phyloP scores from a whole-genome alignment of 2,113 vertebrate genomes.

The Mixornis gularis region DNA sequence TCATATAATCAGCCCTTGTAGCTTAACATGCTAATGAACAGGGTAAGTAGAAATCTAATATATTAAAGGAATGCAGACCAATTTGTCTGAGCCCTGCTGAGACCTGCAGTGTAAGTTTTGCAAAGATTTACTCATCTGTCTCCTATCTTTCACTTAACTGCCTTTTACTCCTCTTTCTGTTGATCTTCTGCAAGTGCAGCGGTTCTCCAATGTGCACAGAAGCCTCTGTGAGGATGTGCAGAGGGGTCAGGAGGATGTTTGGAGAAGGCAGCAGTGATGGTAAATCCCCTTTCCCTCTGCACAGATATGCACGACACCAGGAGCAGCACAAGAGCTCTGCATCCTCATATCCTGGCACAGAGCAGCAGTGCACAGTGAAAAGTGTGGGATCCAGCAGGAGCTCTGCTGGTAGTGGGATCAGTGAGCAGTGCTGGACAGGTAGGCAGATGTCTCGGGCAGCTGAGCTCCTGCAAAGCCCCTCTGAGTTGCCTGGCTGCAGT shows the following conservation, averaged over 20 bases:
- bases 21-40: slow-evolving; percentile 32
- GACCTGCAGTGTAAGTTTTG: not conserved
- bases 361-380: not conserved
- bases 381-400: not conserved
- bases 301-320: not conserved
- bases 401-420: not conserved
- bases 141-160: not conserved
- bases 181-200: rapidly evolving
- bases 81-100: slow-evolving; percentile 49
- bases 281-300: not conserved
- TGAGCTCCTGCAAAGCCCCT: not conserved
- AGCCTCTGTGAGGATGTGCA: not conserved
- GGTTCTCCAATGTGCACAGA: not conserved
- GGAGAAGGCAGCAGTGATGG: not conserved
- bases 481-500: not conserved
- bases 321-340: not conserved
- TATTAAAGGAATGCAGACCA: slow-evolving; percentile 40
- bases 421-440: not conserved
- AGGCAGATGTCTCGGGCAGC: rapidly evolving
- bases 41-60: slow-evolving; percentile 22
- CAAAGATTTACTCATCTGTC: not conserved
- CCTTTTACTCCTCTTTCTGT: not conserved
- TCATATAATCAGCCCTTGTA: slow-evolving; percentile 35
- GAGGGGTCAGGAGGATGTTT: not conserved
- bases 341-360: rapidly evolving